A percentile compares a stretch with the other conserved stretches of the same genome.
Evolutionary conservation across 2,888 invertebrate genomes (phyloP).

Genomic region (Agrochola litura): DNA sequence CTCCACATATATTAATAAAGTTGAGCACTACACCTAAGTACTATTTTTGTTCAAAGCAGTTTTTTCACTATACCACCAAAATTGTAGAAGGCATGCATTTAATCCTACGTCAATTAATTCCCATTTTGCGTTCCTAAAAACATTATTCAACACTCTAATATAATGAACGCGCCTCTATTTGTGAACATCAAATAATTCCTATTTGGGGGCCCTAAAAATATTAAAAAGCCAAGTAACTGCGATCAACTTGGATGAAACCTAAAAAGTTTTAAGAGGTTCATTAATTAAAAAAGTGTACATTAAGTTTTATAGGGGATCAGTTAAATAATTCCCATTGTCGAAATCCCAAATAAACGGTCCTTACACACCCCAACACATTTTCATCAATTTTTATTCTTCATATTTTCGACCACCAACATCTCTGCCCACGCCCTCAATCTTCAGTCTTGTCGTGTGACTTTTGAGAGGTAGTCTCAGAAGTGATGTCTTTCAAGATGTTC

Average conservation of each 20-base stretch:
- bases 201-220: background rate
- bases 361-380: background rate
- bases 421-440: slow-evolving; percentile 31
- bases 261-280: too few species aligned
- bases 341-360: slow-evolving; percentile 10
- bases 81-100: background rate
- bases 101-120: background rate
- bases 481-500: slow-evolving; percentile 76
- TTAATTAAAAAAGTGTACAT: background rate
- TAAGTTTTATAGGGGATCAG: background rate
- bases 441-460: slow-evolving; percentile 73
- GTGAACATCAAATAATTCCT: background rate
- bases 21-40: too few species aligned
- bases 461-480: slow-evolving; percentile 76
- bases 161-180: background rate
- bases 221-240: background rate
- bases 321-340: background rate
- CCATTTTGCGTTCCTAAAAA: background rate
- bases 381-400: background rate
- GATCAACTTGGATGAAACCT: background rate
- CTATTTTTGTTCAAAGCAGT: background rate
- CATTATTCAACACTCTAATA: background rate
- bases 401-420: background rate
- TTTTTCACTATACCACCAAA: background rate
- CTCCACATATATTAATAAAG: too few species aligned